Evolutionary conservation across 1,140 invertebrate species (phyloP).

Genomic region (Cherax quadricarinatus): DNA sequence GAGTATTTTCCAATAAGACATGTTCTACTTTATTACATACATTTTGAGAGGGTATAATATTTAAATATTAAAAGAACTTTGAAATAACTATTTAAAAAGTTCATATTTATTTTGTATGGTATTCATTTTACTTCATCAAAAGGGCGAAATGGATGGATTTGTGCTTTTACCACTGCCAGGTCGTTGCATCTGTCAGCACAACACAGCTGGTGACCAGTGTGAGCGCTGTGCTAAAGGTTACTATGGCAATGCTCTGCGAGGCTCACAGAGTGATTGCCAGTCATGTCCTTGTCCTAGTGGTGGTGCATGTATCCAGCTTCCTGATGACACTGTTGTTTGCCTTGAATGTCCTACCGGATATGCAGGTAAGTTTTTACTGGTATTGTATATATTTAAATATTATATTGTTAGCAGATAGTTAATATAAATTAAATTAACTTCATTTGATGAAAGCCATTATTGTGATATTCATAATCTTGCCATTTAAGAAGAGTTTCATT

Average conservation of each 20-base stretch:
- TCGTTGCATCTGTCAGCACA: constrained; percentile 96
- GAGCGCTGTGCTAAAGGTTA: constrained; percentile 94
- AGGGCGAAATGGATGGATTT: no score
- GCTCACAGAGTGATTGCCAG: constrained; percentile 92
- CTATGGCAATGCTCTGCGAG: constrained; percentile 94
- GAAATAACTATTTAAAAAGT: no score
- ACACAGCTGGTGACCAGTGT: constrained; percentile 97
- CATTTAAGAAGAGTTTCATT: no score
- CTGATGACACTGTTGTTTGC: constrained; percentile 90
- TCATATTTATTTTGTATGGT: no score
- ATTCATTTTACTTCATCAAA: no score
- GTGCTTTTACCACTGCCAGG: constrained; percentile 79
- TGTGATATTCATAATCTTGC: no score
- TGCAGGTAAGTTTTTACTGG: constrained; percentile 82
- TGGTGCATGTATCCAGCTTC: constrained; percentile 93
- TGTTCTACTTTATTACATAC: no score
- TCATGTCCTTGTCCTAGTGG: constrained; percentile 95
- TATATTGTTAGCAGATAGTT: neutral
- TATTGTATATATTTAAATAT: neutral
- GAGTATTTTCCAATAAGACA: no score
- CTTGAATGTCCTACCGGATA: constrained; percentile 95
- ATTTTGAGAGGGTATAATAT: no score
- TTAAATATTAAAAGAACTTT: no score
- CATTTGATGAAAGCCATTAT: no score
- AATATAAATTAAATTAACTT: neutral